These are phyloP conservation scores for Hippoglossus stenolepis DNA, from an alignment of 2,113 vertebrate species.

Conservation along the genomic window DNA sequence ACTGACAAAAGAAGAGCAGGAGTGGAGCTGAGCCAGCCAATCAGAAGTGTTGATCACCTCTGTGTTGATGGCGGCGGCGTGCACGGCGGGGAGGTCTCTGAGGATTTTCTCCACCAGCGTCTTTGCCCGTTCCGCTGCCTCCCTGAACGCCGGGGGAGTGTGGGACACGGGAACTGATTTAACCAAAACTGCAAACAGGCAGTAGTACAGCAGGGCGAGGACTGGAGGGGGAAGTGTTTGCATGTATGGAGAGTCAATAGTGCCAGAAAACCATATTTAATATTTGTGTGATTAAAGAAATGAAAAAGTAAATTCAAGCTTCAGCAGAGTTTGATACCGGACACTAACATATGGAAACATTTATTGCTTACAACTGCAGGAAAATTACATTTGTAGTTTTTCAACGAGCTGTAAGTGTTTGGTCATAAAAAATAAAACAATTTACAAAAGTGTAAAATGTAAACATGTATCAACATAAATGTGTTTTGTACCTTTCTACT, in stretches of 20 bases:
- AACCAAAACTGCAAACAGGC: conserved; percentile 39
- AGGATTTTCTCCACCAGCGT: conserved; percentile 85
- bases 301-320: not conserved
- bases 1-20: not conserved
- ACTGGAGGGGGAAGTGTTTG: conserved; percentile 8
- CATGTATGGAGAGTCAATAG: not conserved
- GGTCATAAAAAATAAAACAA: no score
- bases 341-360: not conserved
- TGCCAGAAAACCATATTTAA: not conserved
- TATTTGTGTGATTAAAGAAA: not conserved
- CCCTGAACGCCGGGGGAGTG: conserved; percentile 49
- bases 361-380: no score
- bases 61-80: conserved; percentile 43
- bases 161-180: conserved; percentile 46
- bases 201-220: conserved; percentile 53
- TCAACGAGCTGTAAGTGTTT: no score
- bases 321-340: no score
- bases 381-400: no score
- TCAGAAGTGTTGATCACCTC: conserved; percentile 25
- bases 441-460: no score
- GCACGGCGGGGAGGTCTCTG: conserved; percentile 42
- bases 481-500: no score
- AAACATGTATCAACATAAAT: no score
- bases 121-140: conserved; percentile 74
- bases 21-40: not conserved